Evolutionary conservation across 2,797 vertebrate species (phyloP), one percentile per base, ranked within the genome.

Genomic region (Microctenopoma lineatum): DNA sequence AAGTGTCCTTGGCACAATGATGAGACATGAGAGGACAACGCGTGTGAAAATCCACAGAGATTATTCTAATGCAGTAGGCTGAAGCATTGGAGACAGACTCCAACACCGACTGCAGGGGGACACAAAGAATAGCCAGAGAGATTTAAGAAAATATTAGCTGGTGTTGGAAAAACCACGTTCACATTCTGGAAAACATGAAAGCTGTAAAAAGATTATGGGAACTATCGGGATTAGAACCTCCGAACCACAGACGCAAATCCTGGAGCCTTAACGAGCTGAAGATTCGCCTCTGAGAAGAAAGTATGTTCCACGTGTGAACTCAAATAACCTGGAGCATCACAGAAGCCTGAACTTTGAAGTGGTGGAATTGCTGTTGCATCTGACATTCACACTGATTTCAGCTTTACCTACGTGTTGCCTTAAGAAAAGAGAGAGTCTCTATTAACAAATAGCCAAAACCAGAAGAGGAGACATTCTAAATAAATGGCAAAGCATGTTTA

Each of bases 241-340:
- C 27, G 21, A 69, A 86, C 56, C 53, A 39, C 48, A 70, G 70
- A 77, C 73, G 59, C 18, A 80, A 84, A 86, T 84, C 78, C 81
- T 1, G 53, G 36, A 61, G 57, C 57, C 38, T 59, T 73, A 81
- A 84, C 11, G 48, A 75, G 80, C 67, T 48, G 53, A 18, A 83
- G 71, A 65, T 70, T 78, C 64, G 16, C 53, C 51, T 54, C 47
- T 14, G 45, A 80, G 73, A 70, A 68, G 60, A 77, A 69, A 70
- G 39, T 26, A 39, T 16, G 69, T 48, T 59, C 21, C 4, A 3
- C 1, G 41, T 45, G 67, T 63, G 54, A 87, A 85, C 73, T 75
- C 15, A 55, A 76, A 86, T 36, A 74, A 85, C 70, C 34, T 1
- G 29, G 72, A 58, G 79, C 9, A 36, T 41, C 66, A 6, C 50